phyloP scores from a whole-genome alignment of 2,888 invertebrate genomes.

The Sturmia bella region DNA sequence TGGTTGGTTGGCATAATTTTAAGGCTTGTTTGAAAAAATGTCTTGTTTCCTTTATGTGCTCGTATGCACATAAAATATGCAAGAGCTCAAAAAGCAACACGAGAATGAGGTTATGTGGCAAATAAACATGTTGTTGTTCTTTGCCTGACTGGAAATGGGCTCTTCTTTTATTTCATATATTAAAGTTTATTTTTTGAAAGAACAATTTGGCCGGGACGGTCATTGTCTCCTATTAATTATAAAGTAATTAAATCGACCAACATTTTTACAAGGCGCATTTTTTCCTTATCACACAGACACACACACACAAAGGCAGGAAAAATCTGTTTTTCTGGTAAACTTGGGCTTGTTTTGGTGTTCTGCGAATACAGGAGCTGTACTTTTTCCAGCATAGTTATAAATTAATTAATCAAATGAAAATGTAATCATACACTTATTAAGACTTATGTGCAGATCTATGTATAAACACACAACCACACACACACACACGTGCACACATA shows the following conservation, averaged over 20 bases:
- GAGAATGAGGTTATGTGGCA: constrained; percentile 41
- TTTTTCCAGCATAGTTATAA: constrained; percentile 9
- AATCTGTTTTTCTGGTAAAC: background rate
- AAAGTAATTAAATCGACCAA: constrained; percentile 42
- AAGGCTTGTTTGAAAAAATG: constrained; percentile 26
- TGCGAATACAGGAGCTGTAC: background rate
- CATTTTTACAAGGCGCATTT: constrained; percentile 11
- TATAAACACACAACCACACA: too few relatives aligned
- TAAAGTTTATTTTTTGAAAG: constrained; percentile 5
- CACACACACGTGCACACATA: too few relatives aligned
- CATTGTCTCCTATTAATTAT: constrained; percentile 45
- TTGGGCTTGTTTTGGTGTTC: background rate
- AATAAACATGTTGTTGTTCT: constrained; percentile 11
- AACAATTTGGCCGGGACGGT: constrained; percentile 13
- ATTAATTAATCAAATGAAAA: background rate
- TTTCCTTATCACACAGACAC: background rate
- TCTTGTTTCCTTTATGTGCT: background rate
- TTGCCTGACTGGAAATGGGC: background rate
- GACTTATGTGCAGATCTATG: too few relatives aligned
- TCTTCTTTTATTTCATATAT: background rate
- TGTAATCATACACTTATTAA: constrained; percentile 4
- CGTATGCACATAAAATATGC: background rate
- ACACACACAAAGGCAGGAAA: background rate
- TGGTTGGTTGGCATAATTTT: constrained; percentile 30
- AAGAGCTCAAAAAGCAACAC: background rate